Base-by-base conservation (phyloP, 2,113 vertebrate genomes). In the Mystacornis crossleyi region DNA sequence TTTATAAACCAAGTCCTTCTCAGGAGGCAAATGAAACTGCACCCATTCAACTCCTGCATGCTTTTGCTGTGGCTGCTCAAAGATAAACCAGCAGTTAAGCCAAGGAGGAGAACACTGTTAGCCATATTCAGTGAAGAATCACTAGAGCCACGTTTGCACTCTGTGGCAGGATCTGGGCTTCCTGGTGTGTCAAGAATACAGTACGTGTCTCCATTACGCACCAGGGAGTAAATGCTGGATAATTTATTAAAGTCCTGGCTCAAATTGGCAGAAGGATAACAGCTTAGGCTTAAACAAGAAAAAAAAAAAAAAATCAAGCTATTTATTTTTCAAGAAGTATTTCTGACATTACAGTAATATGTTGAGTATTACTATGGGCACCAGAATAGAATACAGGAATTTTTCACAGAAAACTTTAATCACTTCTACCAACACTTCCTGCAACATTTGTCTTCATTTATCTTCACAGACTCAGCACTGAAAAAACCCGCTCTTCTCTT, bases 141-240 rank as follows among this genome's bases (percentile, higher is more conserved):
- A n/a, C 45, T 6, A 51, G 54, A 83, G 36, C 16, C 64, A n/a
- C 19, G 42, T 36, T 47, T 1, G 1, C 38, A 15, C 29, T 60
- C 61, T 17, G 14, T 18, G 14, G n/a, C 38, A 61, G 47, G 25
- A 54, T 45, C 38, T 18, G 10, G 18, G 71, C 33, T 69, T 73
- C 58, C 79, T 48, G 28, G n/a, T 15, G 18, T 18, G 40, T 77
- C 79, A 88, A 85, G 33, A 86, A 42, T 29, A 50, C 21, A 75
- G 55, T 7, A 23, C 9, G 1, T 0, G 20, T 61, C 81, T 67
- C 48, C 75, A 70, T 40, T 57, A 67, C 0, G 0, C 45, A 74
- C 36, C 57, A 61, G n/a, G 43, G 65, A 88, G 38, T 15, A 79
- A 91, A 69, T 28, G 61, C 53, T 15, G 1, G 48, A 47, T 34